Conservation (phyloP, 2,113 vertebrate species). For the Dryoscopus gambensis region DNA sequence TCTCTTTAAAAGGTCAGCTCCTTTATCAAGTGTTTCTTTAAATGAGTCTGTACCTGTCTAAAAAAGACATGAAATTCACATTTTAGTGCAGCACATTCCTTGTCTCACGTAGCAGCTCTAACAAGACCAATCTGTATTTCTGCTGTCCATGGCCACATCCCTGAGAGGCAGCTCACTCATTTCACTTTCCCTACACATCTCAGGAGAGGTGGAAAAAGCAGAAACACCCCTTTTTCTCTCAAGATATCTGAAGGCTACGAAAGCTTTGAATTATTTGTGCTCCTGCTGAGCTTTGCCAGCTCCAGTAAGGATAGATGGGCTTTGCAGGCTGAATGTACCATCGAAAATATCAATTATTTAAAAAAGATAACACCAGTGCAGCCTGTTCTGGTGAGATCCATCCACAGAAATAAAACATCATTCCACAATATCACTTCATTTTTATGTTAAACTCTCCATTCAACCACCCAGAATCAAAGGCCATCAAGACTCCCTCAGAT, state of each 20-base stretch:
- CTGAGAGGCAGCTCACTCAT: neutral
- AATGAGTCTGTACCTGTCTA: neutral
- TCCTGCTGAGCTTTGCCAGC: neutral
- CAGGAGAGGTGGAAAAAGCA: neutral
- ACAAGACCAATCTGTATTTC: neutral
- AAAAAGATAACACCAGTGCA: neutral
- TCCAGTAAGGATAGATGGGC: neutral
- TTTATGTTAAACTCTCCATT: neutral
- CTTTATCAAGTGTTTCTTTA: neutral
- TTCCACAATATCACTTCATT: neutral
- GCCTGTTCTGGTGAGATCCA: neutral
- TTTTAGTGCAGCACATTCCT: neutral
- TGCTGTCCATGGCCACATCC: neutral
- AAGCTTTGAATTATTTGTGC: constrained; percentile 48
- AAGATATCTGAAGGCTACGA: neutral
- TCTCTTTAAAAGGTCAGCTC: neutral
- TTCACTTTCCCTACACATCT: neutral
- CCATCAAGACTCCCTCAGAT: neutral
- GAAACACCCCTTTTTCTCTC: neutral
- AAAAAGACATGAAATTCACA: neutral
- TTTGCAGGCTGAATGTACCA: neutral
- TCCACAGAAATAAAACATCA: neutral
- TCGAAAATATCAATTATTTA: neutral
- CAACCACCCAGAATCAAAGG: neutral
- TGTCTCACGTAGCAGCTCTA: neutral